Conservation (phyloP, 2,797 vertebrate genomes). For the Chelmon rostratus region DNA sequence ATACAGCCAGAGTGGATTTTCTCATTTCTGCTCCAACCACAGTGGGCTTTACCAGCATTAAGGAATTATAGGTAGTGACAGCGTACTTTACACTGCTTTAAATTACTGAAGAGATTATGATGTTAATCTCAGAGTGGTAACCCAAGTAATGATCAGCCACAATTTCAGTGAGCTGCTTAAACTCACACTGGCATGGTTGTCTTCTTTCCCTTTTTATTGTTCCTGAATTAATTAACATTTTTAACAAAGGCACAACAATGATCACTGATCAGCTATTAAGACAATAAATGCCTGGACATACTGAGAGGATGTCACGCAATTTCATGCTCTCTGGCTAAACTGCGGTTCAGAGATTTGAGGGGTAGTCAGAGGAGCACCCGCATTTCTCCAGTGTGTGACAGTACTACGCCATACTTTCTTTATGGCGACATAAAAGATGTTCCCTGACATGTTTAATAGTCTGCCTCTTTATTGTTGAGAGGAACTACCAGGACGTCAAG, state of each 20-base stretch:
- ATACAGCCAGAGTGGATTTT: constrained; percentile 66
- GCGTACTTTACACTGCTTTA: constrained; percentile 68
- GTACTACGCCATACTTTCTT: constrained; percentile 56
- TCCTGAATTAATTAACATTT: constrained; percentile 23
- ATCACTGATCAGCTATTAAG: constrained; percentile 9
- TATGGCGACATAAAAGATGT: constrained; percentile 49
- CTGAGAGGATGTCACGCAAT: not conserved
- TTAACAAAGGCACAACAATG: constrained; percentile 13
- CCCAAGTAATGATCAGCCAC: constrained; percentile 60
- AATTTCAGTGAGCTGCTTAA: constrained; percentile 57
- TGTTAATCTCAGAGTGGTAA: constrained; percentile 71
- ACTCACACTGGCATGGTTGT: constrained; percentile 7
- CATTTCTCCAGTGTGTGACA: constrained; percentile 33
- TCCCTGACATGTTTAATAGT: constrained; percentile 55
- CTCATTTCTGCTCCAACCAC: constrained; percentile 61
- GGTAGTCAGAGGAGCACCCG: not conserved
- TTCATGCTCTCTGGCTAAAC: not conserved
- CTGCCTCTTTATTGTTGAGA: constrained; percentile 47
- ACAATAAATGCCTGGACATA: constrained; percentile 23
- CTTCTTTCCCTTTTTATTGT: not conserved
- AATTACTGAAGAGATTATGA: constrained; percentile 75
- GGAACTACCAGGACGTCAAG: constrained; percentile 18
- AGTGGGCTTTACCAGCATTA: constrained; percentile 73
- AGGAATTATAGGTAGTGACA: constrained; percentile 74
- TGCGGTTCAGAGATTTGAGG: constrained; percentile 17